Percentiles rank a stretch among this genome's conserved stretches.
Conservation (phyloP, 53 echinoderm and acorn worm genomes). For the Antedon mediterranea region DNA sequence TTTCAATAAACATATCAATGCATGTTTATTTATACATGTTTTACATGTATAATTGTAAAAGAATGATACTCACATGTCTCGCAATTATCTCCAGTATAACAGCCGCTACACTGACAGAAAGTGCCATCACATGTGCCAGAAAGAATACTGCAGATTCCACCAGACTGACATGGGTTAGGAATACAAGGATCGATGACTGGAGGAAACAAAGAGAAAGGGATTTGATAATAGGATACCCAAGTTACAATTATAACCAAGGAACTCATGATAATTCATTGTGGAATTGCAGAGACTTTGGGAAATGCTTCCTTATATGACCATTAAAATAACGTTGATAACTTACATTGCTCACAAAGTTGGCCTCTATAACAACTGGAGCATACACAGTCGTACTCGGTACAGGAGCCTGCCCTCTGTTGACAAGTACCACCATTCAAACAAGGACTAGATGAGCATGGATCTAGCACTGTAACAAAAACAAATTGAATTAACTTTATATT, state of each 20-base stretch:
- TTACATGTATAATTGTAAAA: background rate
- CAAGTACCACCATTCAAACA: background rate
- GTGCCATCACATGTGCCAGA: conserved; percentile 37
- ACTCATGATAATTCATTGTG: too few species aligned
- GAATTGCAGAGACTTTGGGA: too few species aligned
- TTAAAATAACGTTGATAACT: too few species aligned
- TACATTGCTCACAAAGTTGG: background rate
- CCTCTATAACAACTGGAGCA: background rate
- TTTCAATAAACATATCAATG: background rate
- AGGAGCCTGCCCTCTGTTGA: background rate
- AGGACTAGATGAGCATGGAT: background rate
- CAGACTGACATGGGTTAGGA: conserved; percentile 77
- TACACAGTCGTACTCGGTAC: background rate
- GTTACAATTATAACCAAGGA: too few species aligned
- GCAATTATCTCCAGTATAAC: conserved; percentile 54
- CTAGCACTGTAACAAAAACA: background rate
- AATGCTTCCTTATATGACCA: too few species aligned
- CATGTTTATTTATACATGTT: too few species aligned
- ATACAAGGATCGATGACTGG: conserved; percentile 55
- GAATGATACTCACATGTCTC: conserved; percentile 31
- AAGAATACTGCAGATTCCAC: conserved; percentile 37
- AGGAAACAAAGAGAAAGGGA: background rate
- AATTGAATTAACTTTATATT: too few species aligned
- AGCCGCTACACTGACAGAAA: conserved; percentile 46
- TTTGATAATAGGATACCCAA: too few species aligned